Evolutionary conservation across 2,888 invertebrate genomes (phyloP), one percentile per base, ranked within the genome.

Genomic region (Litoditis marina): DNA sequence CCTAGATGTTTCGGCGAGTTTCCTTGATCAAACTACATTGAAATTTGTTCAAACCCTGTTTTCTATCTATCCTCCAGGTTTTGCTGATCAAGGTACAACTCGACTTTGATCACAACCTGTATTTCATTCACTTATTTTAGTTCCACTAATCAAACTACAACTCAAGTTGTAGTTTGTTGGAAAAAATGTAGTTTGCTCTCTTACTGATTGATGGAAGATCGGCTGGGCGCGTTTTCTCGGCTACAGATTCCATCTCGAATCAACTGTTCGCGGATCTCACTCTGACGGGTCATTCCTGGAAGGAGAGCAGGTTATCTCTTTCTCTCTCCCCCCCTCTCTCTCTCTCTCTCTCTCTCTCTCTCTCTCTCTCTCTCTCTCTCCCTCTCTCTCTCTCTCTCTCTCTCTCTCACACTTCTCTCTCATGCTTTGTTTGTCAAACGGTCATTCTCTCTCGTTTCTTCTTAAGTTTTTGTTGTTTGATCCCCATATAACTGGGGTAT

Each of bases 131-230:
- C n/a, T 50, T 50, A 2, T 11, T 22, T n/a, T 50, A 22, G 19
- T 22, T 50, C 30, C 6, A 2, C 4, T 54, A 27, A 19, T 36
- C 19, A 56, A 58, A 19, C 8, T 31, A 22, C 36, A 22, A 8
- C 22, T 22, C 42, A n/a, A 60, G 19, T 25, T 13, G 19, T 28
- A n/a, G n/a, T n/a, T n/a, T n/a, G n/a, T n/a, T n/a, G n/a, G n/a
- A n/a, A n/a, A n/a, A n/a, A n/a, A n/a, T n/a, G n/a, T n/a, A n/a
- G n/a, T n/a, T n/a, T 8, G 67, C n/a, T n/a, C n/a, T n/a, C 71
- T 61, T 53, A 81, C 81, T 81, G 81, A 62, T 81, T 81, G 28
- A 81, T 81, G 52, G 78, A 78, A 19, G 77, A 77, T 39, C 81
- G 60, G 1, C 81, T 82, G 2, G 81, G 81, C 22, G 77, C 79